phyloP scores from a whole-genome alignment of 2,113 vertebrate genomes.

The Pollachius pollachius region DNA sequence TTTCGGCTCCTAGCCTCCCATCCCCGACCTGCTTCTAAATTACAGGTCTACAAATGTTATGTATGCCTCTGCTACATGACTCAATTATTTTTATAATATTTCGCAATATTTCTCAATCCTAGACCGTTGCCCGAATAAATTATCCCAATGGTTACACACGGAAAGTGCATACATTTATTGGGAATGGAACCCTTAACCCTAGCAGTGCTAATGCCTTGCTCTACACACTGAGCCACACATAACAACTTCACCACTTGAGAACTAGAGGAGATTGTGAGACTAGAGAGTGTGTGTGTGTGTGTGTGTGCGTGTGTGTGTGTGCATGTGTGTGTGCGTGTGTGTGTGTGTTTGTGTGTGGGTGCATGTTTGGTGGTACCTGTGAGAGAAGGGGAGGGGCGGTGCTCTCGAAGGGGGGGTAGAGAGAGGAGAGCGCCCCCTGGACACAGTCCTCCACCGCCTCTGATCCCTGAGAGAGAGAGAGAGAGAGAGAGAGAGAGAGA shows the following conservation, averaged over 20 bases:
- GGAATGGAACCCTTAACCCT: no score
- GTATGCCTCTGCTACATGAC: no score
- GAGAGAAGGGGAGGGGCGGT: conserved; percentile 88
- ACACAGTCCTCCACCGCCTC: conserved; percentile 92
- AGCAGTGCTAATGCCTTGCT: no score
- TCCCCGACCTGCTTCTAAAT: no score
- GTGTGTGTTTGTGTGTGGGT: not conserved
- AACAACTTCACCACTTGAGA: no score
- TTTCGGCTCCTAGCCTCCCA: no score
- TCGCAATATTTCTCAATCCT: not conserved
- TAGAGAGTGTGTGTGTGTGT: no score
- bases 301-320: not conserved
- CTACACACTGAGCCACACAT: no score
- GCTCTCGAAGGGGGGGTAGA: conserved; percentile 90
- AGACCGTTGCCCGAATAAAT: not conserved
- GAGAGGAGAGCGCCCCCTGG: conserved; percentile 87
- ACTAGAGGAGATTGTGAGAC: not conserved
- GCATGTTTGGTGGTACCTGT: conserved; percentile 69
- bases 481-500: not conserved
- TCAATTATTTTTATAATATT: no score
- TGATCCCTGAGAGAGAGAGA: conserved; percentile 75
- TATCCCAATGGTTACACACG: no score
- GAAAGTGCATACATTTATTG: not conserved
- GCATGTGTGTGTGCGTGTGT: not conserved
- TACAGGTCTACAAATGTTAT: no score